Evolutionary conservation across 1,140 invertebrate genomes (phyloP), one percentile per base, ranked within the genome.

Genomic region (Drosophila navojoa): DNA sequence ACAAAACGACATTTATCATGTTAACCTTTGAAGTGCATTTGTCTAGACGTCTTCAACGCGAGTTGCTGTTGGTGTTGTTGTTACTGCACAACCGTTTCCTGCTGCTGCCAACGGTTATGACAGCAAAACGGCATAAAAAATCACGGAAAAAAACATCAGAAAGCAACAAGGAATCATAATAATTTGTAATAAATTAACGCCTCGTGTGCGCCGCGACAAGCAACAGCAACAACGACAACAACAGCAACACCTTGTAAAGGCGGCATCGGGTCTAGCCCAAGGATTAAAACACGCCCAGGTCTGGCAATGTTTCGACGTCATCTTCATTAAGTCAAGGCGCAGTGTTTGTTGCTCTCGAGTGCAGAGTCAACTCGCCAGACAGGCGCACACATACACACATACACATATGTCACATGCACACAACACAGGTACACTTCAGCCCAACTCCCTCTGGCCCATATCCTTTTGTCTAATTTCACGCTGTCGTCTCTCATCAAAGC

Each of bases 171-270:
- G 71, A 89, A 84, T 89, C 84, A 89, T 89, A 89, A 89, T 89
- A 89, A 89, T 89, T 89, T 89, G 84, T 89, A 89, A 89, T 89
- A 89, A 89, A 89, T 89, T 89, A 89, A 89, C 84, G 84, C 84
- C 84, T 87, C 72, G 68, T 76, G 68, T 76, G 74, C 58, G 38
- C 57, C 19, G 71, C 53, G 50, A 55, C 57, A 59, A 60, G 32
- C 47, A 76, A 76, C 77, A 80, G 60, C 70, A 58, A 38, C 73
- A 79, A 69, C 70, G 54, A 40, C 73, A 69, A 70, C 80, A 29
- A 29, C 27, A 29, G 6, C 27, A 84, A 75, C 71, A 75, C 72
- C 80, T 81, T 69, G n/a, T 42, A 40, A 52, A 63, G 61, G 54
- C 72, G 76, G 69, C 62, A 69, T 47, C 61, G 47, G 45, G 59